These are phyloP conservation scores for Aelia acuminata DNA, from an alignment of 2,888 invertebrate species.

Conservation along the genomic window DNA sequence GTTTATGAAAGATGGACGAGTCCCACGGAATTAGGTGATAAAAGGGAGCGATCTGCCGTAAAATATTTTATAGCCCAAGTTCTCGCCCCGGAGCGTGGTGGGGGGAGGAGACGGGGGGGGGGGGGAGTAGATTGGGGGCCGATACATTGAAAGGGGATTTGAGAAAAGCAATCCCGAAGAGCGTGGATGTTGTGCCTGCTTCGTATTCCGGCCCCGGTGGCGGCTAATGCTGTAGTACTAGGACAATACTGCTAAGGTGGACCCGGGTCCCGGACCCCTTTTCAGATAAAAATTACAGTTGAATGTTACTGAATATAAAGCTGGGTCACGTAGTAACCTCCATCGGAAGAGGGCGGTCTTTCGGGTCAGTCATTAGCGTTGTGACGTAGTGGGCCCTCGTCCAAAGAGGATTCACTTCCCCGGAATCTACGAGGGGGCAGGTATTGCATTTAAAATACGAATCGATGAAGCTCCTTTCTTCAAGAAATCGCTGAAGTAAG, in stretches of 20 bases:
- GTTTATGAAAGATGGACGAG: conserved; percentile 27
- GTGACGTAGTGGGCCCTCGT: neutral
- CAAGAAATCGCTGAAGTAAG: neutral
- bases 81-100: neutral
- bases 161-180: conserved; percentile 15
- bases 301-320: conserved; percentile 56
- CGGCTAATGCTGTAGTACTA: neutral
- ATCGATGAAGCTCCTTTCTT: neutral
- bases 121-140: neutral
- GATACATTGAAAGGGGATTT: conserved; percentile 47
- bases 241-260: conserved; percentile 22
- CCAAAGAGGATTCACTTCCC: neutral
- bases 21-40: neutral
- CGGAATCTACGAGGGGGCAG: neutral
- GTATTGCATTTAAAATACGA: neutral
- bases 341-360: neutral
- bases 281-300: conserved; percentile 53
- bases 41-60: neutral
- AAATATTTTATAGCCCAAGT: conserved; percentile 23
- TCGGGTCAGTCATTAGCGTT: neutral
- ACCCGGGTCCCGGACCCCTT: neutral
- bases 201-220: conserved; percentile 2
- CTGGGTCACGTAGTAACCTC: conserved; percentile 44
- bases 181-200: neutral
- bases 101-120: neutral